phyloP scores from a whole-genome alignment of 2,113 vertebrate species.

The Paramormyrops kingsleyae region DNA sequence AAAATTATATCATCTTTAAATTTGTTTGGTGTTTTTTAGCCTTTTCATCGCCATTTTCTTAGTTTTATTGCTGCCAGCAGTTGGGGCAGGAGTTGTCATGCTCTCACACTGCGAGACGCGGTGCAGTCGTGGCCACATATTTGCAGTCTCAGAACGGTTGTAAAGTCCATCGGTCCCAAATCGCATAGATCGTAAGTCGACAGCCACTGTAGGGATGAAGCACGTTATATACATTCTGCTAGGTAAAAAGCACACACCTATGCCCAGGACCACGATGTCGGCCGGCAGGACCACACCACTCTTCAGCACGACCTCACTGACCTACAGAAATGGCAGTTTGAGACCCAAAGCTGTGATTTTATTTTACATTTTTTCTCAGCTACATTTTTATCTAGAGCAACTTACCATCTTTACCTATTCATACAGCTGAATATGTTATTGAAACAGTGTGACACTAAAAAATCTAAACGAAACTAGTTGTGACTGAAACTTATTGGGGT shows the following conservation, averaged over 20 bases:
- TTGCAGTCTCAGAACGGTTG: too few relatives aligned
- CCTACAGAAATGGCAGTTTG: conserved; percentile 49
- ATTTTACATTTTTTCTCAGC: background rate
- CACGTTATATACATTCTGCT: background rate
- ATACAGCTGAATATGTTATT: background rate
- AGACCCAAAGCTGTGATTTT: background rate
- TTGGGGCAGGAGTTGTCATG: too few relatives aligned
- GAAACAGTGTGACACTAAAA: background rate
- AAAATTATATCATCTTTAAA: too few relatives aligned
- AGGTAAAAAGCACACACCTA: conserved; percentile 56
- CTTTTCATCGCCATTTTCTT: too few relatives aligned
- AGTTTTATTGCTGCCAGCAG: too few relatives aligned
- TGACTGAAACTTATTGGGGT: background rate
- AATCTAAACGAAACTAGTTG: background rate
- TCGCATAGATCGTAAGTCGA: too few relatives aligned
- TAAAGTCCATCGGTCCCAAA: too few relatives aligned
- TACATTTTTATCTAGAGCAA: background rate
- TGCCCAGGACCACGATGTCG: conserved; percentile 71
- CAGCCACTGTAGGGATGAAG: background rate
- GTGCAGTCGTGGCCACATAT: too few relatives aligned
- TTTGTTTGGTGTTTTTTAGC: too few relatives aligned
- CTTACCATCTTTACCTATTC: background rate
- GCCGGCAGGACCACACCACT: conserved; percentile 60
- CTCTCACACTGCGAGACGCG: too few relatives aligned
- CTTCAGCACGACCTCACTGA: conserved; percentile 62